Conservation (phyloP, 2,888 invertebrate species). For the Andrena chrysosceles region DNA sequence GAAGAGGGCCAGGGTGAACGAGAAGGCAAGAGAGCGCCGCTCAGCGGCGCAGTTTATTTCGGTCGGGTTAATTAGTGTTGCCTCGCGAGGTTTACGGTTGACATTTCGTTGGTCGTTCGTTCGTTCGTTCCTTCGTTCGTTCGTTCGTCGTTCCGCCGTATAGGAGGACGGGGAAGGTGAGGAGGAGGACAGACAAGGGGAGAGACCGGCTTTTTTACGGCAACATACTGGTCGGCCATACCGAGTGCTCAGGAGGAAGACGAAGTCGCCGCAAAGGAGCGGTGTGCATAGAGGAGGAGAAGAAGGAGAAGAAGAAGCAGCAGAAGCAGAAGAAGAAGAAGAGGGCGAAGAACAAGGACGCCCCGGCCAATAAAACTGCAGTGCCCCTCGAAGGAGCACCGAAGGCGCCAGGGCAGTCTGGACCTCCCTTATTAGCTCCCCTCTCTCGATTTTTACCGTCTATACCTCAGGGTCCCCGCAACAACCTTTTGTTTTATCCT, state of each 20-base stretch:
- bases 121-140: slow-evolving; percentile 68
- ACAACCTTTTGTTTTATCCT: slow-evolving; percentile 80
- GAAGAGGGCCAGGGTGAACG: slow-evolving; percentile 42
- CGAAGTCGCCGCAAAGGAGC: slow-evolving; percentile 59
- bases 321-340: slow-evolving; percentile 46
- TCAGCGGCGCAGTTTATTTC: slow-evolving; percentile 83
- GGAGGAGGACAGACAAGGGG: slow-evolving; percentile 70
- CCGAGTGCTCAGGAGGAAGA: slow-evolving; percentile 70
- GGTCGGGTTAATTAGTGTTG: slow-evolving; percentile 85
- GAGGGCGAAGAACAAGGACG: slow-evolving; percentile 69
- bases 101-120: slow-evolving; percentile 83
- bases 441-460: slow-evolving; percentile 60
- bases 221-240: slow-evolving; percentile 81
- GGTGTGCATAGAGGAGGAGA: slow-evolving; percentile 24
- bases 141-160: slow-evolving; percentile 71
- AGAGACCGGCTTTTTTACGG: slow-evolving; percentile 81
- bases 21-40: slow-evolving; percentile 65
- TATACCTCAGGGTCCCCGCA: slow-evolving; percentile 49
- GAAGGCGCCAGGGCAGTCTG: slow-evolving; percentile 79
- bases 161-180: slow-evolving; percentile 59
- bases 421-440: slow-evolving; percentile 77
- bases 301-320: slow-evolving; percentile 49
- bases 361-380: slow-evolving; percentile 77
- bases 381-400: slow-evolving; percentile 71
- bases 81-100: slow-evolving; percentile 85